Evolutionary conservation across 2,888 invertebrate genomes (phyloP), one percentile per base, ranked within the genome.

Genomic region (Aleiodes alternator): DNA sequence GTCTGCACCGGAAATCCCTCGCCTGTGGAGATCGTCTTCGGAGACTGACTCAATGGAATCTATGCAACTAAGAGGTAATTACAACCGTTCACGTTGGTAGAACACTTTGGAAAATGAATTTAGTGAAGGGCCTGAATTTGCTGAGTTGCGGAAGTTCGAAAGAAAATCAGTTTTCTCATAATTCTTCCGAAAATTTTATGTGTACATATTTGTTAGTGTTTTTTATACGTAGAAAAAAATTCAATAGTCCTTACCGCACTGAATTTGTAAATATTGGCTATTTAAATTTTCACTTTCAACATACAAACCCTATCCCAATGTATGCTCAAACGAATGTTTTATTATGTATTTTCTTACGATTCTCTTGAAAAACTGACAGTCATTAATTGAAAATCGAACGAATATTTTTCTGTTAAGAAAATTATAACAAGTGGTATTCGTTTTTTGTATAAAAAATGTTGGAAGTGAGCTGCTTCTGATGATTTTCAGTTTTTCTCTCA

Each of bases 371-470:
- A 76, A 72, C 55, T 57, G 57, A 61, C 5, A 9, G 51, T 34
- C 59, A 56, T 64, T 69, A 64, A 69, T 53, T 76, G 68, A 55
- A 72, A 38, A 69, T 72, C 16, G 38, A 48, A 64, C 64, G 14
- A 11, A 48, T 38, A 64, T 64, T 12, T 57, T 23, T 16, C 23
- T 7, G 14, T 23, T 23, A 38, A 38, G 8, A 38, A 7, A 8
- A 38, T 5, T 5, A 38, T 7, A 38, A 38, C 38, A 38, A 38
- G 38, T 4, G 38, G 8, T 38, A 38, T 5, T 38, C 38, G 8
- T 38, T 8, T 38, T 38, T 7, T 38, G 1, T 7, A 23, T 23
- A 23, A 23, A 23, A 23, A 23, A 23, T 23, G 23, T 23, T 23
- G 23, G 2, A 23, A 23, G 23, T 23, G 1, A 23, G 23, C 23